Percentiles rank a stretch among this genome's conserved stretches.
phyloP scores from a whole-genome alignment of 2,113 vertebrate species.

The Puntigrus tetrazona region DNA sequence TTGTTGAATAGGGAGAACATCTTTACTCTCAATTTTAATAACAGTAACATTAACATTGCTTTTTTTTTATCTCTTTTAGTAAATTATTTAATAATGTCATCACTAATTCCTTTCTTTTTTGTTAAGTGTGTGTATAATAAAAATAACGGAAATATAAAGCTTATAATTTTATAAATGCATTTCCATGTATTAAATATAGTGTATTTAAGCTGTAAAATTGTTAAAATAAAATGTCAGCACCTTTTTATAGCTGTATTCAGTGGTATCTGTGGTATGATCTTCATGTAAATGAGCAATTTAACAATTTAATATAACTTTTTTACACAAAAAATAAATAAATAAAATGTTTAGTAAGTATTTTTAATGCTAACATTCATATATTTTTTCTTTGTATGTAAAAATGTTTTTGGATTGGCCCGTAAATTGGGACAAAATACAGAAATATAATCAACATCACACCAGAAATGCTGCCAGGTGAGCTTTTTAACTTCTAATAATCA shows the following conservation, averaged over 20 bases:
- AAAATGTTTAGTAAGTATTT: background rate
- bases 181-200: background rate
- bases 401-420: too few species aligned
- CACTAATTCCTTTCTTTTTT: too few species aligned
- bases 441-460: background rate
- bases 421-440: too few species aligned
- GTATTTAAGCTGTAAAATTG: background rate
- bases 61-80: too few species aligned
- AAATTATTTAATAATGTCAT: too few species aligned
- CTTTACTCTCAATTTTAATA: background rate
- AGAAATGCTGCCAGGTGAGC: background rate
- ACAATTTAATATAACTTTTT: background rate
- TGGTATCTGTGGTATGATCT: too few species aligned
- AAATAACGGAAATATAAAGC: background rate
- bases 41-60: background rate
- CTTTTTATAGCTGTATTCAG: background rate
- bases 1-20: background rate
- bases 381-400: background rate
- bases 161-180: background rate
- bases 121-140: too few species aligned
- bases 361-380: background rate
- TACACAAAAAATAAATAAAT: too few species aligned
- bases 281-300: background rate
- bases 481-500: background rate
- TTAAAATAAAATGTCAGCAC: background rate